Percentiles rank a stretch among this genome's conserved stretches.
Evolutionary conservation across 1,140 invertebrate genomes (phyloP).

Genomic region (Drosophila watanabei): DNA sequence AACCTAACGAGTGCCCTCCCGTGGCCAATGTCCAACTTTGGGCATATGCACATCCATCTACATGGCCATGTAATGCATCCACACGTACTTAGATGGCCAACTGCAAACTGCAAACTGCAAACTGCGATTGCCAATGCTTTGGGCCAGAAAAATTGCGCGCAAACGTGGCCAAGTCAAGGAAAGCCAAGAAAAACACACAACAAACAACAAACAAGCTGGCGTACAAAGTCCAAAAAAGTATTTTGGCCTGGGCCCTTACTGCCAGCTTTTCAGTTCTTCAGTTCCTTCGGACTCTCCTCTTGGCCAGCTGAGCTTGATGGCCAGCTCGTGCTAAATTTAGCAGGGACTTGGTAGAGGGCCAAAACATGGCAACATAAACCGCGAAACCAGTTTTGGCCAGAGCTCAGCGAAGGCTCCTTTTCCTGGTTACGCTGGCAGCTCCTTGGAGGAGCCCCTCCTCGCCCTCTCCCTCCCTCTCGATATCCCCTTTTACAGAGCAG

Average conservation of each 20-base stretch:
- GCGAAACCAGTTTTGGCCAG: slow-evolving; percentile 35
- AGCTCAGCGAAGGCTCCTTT: slow-evolving; percentile 44
- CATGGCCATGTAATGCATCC: not conserved
- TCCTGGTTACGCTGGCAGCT: slow-evolving; percentile 52
- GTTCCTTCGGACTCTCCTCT: not conserved
- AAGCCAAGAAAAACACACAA: not conserved
- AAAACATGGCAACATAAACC: slow-evolving; percentile 2
- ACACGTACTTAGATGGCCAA: slow-evolving; percentile 27
- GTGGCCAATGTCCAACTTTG: slow-evolving; percentile 39
- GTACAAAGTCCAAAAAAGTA: slow-evolving; percentile 64
- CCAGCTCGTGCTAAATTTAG: slow-evolving; percentile 75
- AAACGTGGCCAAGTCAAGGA: slow-evolving; percentile 8
- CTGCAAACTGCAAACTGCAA: slow-evolving; percentile 11
- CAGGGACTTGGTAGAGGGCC: slow-evolving; percentile 15
- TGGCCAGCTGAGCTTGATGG: slow-evolving; percentile 43
- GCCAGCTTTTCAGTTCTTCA: slow-evolving; percentile 5
- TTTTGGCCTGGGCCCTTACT: slow-evolving; percentile 46
- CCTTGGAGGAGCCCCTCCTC: not conserved
- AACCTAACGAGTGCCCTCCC: slow-evolving; percentile 9
- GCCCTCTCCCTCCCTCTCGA: not conserved
- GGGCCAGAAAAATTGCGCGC: slow-evolving; percentile 54
- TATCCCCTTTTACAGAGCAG: slow-evolving; percentile 41
- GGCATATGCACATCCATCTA: slow-evolving; percentile 1
- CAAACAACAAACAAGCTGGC: slow-evolving; percentile 20
- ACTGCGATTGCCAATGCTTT: slow-evolving; percentile 10